Evolutionary conservation across 1,140 invertebrate genomes (phyloP).

Genomic region (Rhynchophorus ferrugineus): DNA sequence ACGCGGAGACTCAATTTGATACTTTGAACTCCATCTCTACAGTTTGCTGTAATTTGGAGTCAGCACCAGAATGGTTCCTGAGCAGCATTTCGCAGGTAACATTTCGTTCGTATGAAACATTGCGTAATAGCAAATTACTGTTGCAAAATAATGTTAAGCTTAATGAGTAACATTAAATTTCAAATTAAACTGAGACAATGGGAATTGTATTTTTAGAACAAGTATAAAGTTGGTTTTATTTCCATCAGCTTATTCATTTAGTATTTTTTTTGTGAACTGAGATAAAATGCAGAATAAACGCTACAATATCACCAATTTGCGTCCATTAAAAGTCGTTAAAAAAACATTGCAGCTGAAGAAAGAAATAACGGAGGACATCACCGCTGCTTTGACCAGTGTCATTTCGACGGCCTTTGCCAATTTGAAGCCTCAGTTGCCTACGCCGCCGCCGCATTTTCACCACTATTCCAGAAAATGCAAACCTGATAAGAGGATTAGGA

Average conservation of each 20-base stretch:
- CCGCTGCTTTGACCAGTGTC: constrained; percentile 4
- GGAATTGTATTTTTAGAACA: no score
- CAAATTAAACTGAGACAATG: no score
- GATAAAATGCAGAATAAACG: no score
- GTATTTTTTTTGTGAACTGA: no score
- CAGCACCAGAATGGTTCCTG: constrained; percentile 38
- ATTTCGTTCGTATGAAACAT: no score
- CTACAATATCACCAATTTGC: background rate
- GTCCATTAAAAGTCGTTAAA: constrained; percentile 4
- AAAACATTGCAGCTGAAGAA: constrained; percentile 29
- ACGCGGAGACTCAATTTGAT: constrained; percentile 30
- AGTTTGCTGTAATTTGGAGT: constrained; percentile 15
- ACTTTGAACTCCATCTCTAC: constrained; percentile 13
- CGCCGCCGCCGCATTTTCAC: constrained; percentile 7
- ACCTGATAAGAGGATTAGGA: constrained; percentile 27
- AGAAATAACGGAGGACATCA: constrained; percentile 28
- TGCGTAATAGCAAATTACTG: no score
- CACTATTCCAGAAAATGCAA: constrained; percentile 21
- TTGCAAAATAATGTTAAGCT: no score
- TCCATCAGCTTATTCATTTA: no score
- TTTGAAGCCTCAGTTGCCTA: constrained; percentile 18
- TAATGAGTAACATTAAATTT: no score
- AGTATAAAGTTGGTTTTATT: no score
- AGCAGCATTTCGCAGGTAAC: constrained; percentile 28
- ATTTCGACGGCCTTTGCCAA: constrained; percentile 12